Conservation (phyloP, 2,797 vertebrate species). For the Lepus oiostolus region DNA sequence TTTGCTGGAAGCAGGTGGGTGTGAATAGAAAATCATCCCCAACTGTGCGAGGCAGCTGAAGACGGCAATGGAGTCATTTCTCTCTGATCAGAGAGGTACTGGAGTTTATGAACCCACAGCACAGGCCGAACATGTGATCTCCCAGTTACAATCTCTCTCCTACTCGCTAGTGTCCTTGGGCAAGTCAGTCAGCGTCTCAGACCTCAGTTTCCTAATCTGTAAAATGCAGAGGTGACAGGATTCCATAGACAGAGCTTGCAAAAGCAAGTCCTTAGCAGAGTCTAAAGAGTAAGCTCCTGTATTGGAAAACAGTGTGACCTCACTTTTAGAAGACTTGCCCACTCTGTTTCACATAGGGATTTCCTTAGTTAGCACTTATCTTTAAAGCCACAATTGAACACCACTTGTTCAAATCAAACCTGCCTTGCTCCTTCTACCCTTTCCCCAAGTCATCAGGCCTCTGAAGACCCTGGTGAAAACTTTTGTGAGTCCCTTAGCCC, state of each 20-base stretch:
- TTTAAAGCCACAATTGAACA: slow-evolving; percentile 56
- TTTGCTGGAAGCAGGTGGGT: neutral
- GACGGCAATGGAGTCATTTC: neutral
- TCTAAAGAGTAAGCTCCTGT: neutral
- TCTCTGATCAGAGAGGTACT: neutral
- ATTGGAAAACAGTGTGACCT: neutral
- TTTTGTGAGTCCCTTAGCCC: neutral
- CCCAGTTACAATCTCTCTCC: neutral
- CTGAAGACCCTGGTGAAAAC: neutral
- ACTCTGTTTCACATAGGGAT: slow-evolving; percentile 52
- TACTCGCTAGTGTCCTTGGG: neutral
- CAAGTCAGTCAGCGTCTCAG: neutral
- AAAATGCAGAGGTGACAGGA: neutral
- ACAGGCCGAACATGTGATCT: neutral
- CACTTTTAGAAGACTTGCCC: slow-evolving; percentile 67
- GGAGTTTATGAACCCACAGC: neutral
- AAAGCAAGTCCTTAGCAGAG: neutral
- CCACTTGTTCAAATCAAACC: neutral
- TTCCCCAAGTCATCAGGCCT: neutral
- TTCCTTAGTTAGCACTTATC: slow-evolving; percentile 62
- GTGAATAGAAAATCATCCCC: neutral
- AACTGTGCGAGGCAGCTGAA: neutral
- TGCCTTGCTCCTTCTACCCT: neutral
- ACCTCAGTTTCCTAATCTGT: neutral
- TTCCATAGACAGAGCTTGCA: neutral